Percentiles rank a stretch among this genome's conserved stretches.
phyloP scores from a whole-genome alignment of 2,113 vertebrate genomes.

The Elephantulus edwardii region DNA sequence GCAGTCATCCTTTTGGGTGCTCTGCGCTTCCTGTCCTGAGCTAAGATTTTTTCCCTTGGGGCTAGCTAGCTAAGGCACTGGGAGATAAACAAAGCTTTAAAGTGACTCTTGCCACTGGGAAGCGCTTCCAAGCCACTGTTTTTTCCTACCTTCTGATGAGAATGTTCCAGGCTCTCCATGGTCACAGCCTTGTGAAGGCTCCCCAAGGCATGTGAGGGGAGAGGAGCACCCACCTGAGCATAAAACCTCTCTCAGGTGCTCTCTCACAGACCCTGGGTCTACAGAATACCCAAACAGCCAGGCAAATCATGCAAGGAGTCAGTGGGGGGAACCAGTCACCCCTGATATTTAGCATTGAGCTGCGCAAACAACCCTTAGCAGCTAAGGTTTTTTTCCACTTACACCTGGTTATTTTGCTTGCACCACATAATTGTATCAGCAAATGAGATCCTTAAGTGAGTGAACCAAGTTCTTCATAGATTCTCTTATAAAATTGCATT shows the following conservation, averaged over 20 bases:
- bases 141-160: neutral
- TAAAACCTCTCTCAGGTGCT: neutral
- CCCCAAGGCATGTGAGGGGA: neutral
- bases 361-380: slow-evolving; percentile 51
- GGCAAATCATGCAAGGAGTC: neutral
- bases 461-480: slow-evolving; percentile 39
- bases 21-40: slow-evolving; percentile 74
- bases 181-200: neutral
- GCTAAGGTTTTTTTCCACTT: slow-evolving; percentile 70
- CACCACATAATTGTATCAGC: slow-evolving; percentile 50
- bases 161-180: neutral
- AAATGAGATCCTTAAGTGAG: slow-evolving; percentile 64
- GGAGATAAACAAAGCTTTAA: slow-evolving; percentile 72
- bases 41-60: slow-evolving; percentile 59
- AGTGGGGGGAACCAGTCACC: neutral
- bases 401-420: slow-evolving; percentile 60
- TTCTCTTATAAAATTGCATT: neutral
- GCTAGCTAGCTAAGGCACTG: neutral
- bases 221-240: neutral
- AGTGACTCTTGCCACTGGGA: neutral
- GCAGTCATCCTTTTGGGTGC: slow-evolving; percentile 57
- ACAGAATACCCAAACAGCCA: slow-evolving; percentile 16
- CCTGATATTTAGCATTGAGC: neutral
- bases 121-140: neutral
- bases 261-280: neutral